Evolutionary conservation across 2,888 invertebrate genomes (phyloP), one percentile per base, ranked within the genome.

Genomic region (Tinea trinotella): DNA sequence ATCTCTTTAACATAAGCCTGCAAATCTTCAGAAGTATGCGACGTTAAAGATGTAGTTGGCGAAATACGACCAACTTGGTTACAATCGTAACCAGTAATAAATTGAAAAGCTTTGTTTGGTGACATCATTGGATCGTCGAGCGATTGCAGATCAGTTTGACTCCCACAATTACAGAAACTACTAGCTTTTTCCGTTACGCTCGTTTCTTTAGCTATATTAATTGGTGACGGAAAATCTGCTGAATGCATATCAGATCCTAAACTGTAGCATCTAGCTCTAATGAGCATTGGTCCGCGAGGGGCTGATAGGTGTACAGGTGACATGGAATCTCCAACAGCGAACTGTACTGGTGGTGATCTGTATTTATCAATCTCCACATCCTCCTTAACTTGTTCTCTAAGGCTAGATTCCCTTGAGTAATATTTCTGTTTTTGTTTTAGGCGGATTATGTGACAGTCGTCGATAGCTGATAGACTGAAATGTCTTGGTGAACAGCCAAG

Each of bases 1-100:
- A 92, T 90, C 74, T 92, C 93, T 62, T 92, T 91, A 1, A 93
- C 90, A 63, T 93, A 93, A 0, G 92, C 92, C 61, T 92, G 90
- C 20, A 93, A 73, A 63, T 92, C 92, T 59, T 91, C 91, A 0
- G 89, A 84, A n/a, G 76, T 85, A 24, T 85, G 80, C 1, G 86
- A 87, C 13, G 83, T 71, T 6, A 90, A 71, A 0, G 89, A 89
- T 1, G 83, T 74, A 20, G 84, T 79, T 0, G 90, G 89, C 0
- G 90, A 89, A 1, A 80, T 70, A 54, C 89, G 73, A 6, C 89
- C 89, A 9, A 79, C 64, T 66, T 88, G 87, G 59, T 86, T 86
- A 58, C 87, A 88, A 62, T 90, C 90, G 49, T 87, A 87, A 3
- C 88, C 87, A 24, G 76, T 70, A 57, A 75, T 80, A 59, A 71